Conservation (phyloP, 2,888 invertebrate species). For the Gasteruption jaculator region DNA sequence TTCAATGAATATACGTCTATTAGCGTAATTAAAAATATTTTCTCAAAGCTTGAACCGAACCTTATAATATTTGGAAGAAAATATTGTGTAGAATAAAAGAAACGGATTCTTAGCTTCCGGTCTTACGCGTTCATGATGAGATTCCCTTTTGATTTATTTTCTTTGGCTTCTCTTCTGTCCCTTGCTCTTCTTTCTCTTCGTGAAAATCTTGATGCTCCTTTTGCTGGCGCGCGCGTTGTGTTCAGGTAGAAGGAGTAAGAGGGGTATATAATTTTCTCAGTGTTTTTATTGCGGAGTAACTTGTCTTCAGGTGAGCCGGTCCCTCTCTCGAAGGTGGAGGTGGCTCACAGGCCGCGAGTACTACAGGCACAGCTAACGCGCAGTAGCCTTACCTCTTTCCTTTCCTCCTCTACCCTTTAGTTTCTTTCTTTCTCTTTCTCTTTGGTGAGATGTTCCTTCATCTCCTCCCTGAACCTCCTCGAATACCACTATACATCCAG, state of each 20-base stretch:
- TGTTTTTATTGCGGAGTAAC: conserved; percentile 52
- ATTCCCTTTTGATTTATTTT: conserved; percentile 7
- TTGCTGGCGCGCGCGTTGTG: conserved; percentile 41
- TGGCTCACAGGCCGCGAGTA: conserved; percentile 42
- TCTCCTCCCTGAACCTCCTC: conserved; percentile 15
- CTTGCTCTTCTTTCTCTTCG: conserved; percentile 30
- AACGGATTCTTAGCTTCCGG: too few relatives aligned
- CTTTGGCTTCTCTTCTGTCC: conserved; percentile 21
- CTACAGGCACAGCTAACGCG: conserved; percentile 49
- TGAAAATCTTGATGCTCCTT: conserved; percentile 45
- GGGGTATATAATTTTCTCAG: conserved; percentile 51
- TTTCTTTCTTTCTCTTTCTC: conserved; percentile 15
- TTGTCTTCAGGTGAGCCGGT: conserved; percentile 51
- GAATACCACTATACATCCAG: conserved; percentile 31
- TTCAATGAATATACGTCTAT: too few relatives aligned
- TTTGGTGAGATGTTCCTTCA: conserved; percentile 18
- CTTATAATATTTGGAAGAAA: too few relatives aligned
- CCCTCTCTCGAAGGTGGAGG: conserved; percentile 45
- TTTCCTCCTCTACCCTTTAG: conserved; percentile 15
- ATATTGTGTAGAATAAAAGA: too few relatives aligned
- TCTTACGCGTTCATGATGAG: too few relatives aligned
- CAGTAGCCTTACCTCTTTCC: conserved; percentile 41
- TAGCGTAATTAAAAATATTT: too few relatives aligned
- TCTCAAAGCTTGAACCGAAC: too few relatives aligned
- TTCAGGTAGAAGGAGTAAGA: too few relatives aligned